These are phyloP conservation scores for Protonibea diacanthus DNA, from an alignment of 2,797 vertebrate genomes.

Conservation along the genomic window DNA sequence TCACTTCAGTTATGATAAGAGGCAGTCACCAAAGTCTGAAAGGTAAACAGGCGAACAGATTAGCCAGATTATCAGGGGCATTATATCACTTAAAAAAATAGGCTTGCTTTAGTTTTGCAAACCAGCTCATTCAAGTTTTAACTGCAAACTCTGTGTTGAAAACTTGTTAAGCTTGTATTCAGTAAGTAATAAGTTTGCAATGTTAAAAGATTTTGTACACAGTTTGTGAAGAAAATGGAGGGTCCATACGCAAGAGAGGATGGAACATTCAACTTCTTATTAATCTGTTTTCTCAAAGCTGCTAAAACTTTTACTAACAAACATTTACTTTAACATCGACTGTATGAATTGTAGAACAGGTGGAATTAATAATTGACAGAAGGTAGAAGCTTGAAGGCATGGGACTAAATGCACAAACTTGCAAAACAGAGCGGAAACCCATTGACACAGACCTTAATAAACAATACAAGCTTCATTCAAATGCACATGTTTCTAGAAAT, in stretches of 20 bases:
- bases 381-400: no score
- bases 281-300: constrained; percentile 1
- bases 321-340: no score
- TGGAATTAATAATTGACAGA: no score
- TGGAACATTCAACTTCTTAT: background rate
- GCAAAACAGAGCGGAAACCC: no score
- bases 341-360: no score
- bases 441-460: no score
- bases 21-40: background rate
- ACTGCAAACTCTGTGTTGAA: background rate
- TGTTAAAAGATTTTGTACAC: background rate
- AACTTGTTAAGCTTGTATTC: background rate
- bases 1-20: background rate
- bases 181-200: background rate
- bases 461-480: no score
- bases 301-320: background rate
- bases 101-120: background rate
- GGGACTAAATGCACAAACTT: no score
- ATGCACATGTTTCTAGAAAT: no score
- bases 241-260: background rate
- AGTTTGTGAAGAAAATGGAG: background rate
- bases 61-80: background rate
- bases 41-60: background rate
- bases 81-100: background rate
- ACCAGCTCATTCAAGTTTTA: background rate